phyloP scores from a whole-genome alignment of 2,797 vertebrate species.

The Ptychadena robeensis region DNA sequence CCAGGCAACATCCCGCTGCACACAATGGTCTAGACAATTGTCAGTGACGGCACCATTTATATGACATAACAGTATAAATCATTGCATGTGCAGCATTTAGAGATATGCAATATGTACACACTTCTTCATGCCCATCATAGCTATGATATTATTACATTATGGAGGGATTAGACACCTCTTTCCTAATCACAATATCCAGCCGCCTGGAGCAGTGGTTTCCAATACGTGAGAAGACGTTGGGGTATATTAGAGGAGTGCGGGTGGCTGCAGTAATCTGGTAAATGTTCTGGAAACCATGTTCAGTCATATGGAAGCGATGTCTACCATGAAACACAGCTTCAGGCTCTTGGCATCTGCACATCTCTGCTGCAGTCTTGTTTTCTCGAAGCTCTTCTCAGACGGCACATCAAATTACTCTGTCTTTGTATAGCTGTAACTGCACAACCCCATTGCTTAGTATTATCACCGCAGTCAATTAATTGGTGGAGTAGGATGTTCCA shows the following conservation, averaged over 20 bases:
- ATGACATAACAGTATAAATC: background rate
- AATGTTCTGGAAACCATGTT: conserved; percentile 74
- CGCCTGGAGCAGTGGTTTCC: conserved; percentile 65
- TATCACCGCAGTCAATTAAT: background rate
- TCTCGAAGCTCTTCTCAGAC: conserved; percentile 5
- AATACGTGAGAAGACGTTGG: conserved; percentile 60
- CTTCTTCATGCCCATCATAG: background rate
- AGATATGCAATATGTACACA: background rate
- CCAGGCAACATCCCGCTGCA: too few species aligned
- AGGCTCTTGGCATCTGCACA: conserved; percentile 67
- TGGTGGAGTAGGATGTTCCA: background rate
- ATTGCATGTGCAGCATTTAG: background rate
- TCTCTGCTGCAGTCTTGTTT: conserved; percentile 46
- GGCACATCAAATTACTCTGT: background rate
- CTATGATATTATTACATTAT: conserved; percentile 24
- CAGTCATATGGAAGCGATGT: conserved; percentile 68
- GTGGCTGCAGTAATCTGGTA: conserved; percentile 73
- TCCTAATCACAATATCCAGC: conserved; percentile 60
- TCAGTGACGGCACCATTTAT: background rate
- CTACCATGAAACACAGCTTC: conserved; percentile 66
- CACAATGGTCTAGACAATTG: background rate
- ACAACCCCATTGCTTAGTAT: background rate
- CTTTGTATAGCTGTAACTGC: conserved; percentile 2
- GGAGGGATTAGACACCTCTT: background rate
- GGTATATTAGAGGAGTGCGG: conserved; percentile 61